Evolutionary conservation across 2,113 vertebrate species (phyloP).

Genomic region (Callorhinus ursinus): DNA sequence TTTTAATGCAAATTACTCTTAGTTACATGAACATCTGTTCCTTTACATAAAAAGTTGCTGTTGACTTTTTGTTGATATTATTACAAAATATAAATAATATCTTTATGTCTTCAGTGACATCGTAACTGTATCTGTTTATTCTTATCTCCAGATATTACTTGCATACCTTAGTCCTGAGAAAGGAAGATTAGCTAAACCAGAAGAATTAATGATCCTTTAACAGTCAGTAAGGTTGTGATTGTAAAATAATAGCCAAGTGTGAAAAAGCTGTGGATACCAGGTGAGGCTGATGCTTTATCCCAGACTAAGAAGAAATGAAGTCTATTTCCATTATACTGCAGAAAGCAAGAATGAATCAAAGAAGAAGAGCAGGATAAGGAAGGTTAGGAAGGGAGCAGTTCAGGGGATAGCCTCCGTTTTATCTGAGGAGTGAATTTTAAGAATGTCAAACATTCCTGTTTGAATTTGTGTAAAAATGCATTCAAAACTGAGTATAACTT

Average conservation of each 20-base stretch:
- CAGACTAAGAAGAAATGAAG: conserved; percentile 2
- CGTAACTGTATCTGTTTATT: background rate
- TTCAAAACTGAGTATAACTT: background rate
- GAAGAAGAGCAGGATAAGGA: background rate
- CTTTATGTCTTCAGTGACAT: background rate
- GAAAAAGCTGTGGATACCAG: background rate
- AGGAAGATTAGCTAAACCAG: background rate
- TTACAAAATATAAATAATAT: background rate
- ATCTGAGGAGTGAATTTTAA: conserved; percentile 23
- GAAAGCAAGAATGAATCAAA: conserved; percentile 20
- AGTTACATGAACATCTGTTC: background rate
- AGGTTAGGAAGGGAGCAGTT: background rate
- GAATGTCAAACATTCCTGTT: conserved; percentile 10
- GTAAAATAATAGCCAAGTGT: background rate
- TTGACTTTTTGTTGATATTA: background rate
- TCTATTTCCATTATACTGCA: background rate
- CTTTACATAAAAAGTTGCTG: background rate
- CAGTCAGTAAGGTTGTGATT: background rate
- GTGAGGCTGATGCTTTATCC: background rate
- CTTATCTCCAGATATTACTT: background rate
- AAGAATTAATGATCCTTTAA: conserved; percentile 29
- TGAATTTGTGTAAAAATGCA: conserved; percentile 1
- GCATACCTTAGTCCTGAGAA: background rate
- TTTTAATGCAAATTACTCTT: conserved; percentile 9
- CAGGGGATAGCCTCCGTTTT: background rate